These are phyloP conservation scores for Helogale parvula DNA, from an alignment of 2,113 vertebrate genomes.

Conservation along the genomic window DNA sequence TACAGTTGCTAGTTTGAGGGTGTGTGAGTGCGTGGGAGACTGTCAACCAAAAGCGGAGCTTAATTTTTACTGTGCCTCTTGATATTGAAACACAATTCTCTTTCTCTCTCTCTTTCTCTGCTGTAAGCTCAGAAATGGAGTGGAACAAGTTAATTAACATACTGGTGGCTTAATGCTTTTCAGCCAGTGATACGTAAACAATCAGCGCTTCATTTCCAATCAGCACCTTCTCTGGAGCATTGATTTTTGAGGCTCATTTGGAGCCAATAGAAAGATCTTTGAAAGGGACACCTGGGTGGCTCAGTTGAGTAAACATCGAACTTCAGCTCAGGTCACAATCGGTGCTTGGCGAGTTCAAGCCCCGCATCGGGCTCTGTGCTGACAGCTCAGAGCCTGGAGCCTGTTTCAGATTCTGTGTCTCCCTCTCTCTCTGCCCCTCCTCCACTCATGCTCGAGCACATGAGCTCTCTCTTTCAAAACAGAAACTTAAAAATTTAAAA, in stretches of 20 bases:
- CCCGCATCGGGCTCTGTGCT: no score
- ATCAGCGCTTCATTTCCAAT: not conserved
- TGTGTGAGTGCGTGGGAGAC: not conserved
- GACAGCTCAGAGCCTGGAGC: no score
- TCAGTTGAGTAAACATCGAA: no score
- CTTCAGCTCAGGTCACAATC: no score
- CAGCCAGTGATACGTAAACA: not conserved
- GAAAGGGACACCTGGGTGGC: not conserved
- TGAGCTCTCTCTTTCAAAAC: no score
- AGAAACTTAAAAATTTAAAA: no score
- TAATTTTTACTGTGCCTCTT: conserved; percentile 40
- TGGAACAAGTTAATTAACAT: conserved; percentile 60
- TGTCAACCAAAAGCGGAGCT: conserved; percentile 54
- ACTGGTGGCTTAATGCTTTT: not conserved
- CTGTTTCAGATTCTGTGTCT: no score
- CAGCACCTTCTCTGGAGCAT: not conserved
- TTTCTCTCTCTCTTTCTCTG: not conserved
- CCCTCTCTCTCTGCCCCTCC: no score
- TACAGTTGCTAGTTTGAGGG: conserved; percentile 26
- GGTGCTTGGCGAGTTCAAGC: no score
- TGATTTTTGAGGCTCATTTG: not conserved
- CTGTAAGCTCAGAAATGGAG: conserved; percentile 43
- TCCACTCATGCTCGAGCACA: no score
- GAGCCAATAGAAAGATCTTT: not conserved
- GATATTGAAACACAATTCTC: conserved; percentile 32